Evolutionary conservation across 2,113 vertebrate species (phyloP), one percentile per base, ranked within the genome.

Genomic region (Indicator indicator): DNA sequence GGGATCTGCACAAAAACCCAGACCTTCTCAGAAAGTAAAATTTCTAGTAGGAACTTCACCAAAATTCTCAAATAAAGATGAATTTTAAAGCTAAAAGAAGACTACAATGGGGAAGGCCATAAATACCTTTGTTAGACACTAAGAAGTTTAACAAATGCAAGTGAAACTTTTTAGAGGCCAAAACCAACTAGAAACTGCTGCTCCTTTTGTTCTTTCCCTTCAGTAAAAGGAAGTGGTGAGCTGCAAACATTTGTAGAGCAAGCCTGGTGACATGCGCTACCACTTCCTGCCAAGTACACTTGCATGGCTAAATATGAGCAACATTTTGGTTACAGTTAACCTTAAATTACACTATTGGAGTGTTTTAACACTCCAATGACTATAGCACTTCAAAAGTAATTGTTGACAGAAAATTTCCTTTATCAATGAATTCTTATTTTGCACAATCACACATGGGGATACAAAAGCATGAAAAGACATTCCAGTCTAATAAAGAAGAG

Each of bases 171-270:
- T 42, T 36, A 55, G 54, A 80, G 60, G 76, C 87, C 59, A 88
- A 92, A 74, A 60, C 17, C 16, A 82, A 90, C 56, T 28, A 86
- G 50, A 83, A 52, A 58, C 48, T 68, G 55, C 72, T 21, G 33
- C 60, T 95, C 86, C 95, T 88, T 96, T 90, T 88, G 64, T 77
- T 96, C 74, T 86, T 91, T 73, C 76, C n/a, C 68, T 81, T 84
- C 85, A 70, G 90, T 11, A 87, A 83, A 72, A 98, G 97, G 94
- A 97, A 98, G 90, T 65, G 86, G 94, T 83, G 78, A 95, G 76
- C 77, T 73, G 79, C 96, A 93, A 48, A 36, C 23, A 18, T n/a
- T 85, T 19, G 72, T 30, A 59, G 73, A 38, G 23, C 63, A 50
- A 86, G 85, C 70, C 72, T 76, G 83, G 70, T 78, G 74, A 85